These are phyloP conservation scores for Porites australiensis DNA, from an alignment of 64 coral and sea anemone species.

Conservation along the genomic window DNA sequence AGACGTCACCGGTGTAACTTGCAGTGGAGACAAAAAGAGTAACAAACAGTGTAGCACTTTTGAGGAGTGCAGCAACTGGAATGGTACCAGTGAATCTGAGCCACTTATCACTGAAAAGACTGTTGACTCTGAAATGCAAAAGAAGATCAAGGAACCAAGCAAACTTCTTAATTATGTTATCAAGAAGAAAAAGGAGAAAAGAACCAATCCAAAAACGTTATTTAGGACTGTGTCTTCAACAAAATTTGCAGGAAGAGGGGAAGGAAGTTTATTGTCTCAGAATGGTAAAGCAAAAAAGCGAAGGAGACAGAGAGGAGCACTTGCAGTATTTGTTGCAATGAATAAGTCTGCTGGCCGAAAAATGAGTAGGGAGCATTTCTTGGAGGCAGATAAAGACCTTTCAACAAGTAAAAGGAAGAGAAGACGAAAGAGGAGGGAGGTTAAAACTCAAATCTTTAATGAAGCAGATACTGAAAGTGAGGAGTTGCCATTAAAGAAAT, in stretches of 20 bases:
- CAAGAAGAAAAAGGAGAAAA: conserved; percentile 51
- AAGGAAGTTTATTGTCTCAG: background rate
- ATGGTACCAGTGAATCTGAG: background rate
- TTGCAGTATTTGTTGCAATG: conserved; percentile 51
- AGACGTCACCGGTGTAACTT: background rate
- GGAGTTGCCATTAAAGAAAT: conserved; percentile 39
- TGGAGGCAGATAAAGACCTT: conserved; percentile 5
- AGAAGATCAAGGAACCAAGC: conserved; percentile 39
- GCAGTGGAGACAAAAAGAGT: background rate
- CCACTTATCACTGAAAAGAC: background rate
- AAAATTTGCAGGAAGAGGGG: background rate
- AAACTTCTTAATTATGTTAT: conserved; percentile 50
- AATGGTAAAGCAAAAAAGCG: conserved; percentile 12
- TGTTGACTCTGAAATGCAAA: background rate
- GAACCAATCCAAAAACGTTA: background rate
- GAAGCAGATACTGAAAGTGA: background rate
- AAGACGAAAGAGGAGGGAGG: background rate
- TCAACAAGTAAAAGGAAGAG: conserved; percentile 25
- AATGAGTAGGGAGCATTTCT: background rate
- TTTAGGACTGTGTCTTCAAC: conserved; percentile 19
- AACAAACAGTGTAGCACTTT: background rate
- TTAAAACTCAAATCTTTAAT: background rate
- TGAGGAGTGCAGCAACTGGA: background rate
- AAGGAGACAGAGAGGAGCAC: conserved; percentile 29
- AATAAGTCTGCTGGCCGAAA: conserved; percentile 45